A percentile compares a stretch with the other conserved stretches of the same genome.
These are phyloP conservation scores for Dasyurus viverrinus DNA, from an alignment of 2,113 vertebrate species.

Conservation along the genomic window DNA sequence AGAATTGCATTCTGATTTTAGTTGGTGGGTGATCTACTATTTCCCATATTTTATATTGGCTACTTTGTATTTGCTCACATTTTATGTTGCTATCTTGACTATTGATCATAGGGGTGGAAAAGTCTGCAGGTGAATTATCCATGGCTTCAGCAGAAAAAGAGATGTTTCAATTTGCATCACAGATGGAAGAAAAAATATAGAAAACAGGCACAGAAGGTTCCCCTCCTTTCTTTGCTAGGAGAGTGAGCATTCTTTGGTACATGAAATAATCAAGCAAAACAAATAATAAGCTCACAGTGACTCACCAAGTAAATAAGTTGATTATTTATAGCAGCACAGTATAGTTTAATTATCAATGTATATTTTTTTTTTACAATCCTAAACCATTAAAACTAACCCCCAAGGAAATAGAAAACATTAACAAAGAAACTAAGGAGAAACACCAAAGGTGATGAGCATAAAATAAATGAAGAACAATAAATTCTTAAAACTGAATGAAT, in stretches of 20 bases:
- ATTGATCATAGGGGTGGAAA: background rate
- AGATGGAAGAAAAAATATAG: background rate
- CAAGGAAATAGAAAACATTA: background rate
- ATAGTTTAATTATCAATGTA: background rate
- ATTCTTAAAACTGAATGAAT: background rate
- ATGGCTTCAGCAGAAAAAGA: background rate
- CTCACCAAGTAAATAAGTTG: background rate
- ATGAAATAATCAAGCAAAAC: background rate
- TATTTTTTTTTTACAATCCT: background rate
- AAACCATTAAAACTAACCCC: background rate
- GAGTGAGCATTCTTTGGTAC: background rate
- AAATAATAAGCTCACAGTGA: background rate
- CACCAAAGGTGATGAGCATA: background rate
- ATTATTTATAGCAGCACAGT: background rate
- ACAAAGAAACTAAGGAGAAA: background rate
- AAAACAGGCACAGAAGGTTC: background rate
- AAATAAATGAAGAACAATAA: background rate
- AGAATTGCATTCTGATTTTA: background rate
- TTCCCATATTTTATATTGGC: background rate
- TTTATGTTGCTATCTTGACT: background rate
- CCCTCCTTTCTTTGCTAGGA: background rate
- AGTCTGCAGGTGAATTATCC: background rate
- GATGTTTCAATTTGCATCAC: background rate
- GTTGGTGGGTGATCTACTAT: background rate
- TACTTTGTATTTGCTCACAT: background rate